Conservation (phyloP, 1,140 invertebrate species). For the Dendrolimus punctatus region DNA sequence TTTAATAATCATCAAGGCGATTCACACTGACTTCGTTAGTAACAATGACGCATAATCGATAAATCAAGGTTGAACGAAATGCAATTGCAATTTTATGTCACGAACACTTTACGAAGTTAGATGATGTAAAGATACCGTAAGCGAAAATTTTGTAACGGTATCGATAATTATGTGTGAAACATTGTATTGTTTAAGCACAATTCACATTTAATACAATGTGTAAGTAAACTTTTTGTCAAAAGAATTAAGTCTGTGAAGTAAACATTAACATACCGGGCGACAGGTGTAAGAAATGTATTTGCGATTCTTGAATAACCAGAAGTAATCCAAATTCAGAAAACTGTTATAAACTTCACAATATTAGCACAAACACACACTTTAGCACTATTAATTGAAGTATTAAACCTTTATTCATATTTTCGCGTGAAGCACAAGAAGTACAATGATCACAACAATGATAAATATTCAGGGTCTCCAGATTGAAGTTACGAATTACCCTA, state of each 20-base stretch:
- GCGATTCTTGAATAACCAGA: conserved; percentile 19
- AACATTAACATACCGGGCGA: conserved; percentile 47
- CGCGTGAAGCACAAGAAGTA: too few species aligned
- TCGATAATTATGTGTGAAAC: not conserved
- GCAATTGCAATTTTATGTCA: conserved; percentile 35
- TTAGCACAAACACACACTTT: not conserved
- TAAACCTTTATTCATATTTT: too few species aligned
- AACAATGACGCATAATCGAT: conserved; percentile 47
- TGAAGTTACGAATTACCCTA: too few species aligned
- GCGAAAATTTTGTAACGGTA: conserved; percentile 3
- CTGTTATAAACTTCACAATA: conserved; percentile 22
- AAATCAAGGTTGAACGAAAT: conserved; percentile 43
- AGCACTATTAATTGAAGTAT: too few species aligned
- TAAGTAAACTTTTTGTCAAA: not conserved
- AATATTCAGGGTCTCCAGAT: too few species aligned
- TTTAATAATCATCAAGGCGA: conserved; percentile 7
- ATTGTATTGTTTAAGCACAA: not conserved
- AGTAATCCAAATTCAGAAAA: conserved; percentile 12
- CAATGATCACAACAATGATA: too few species aligned
- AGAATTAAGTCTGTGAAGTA: conserved; percentile 13
- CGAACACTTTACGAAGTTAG: conserved; percentile 9
- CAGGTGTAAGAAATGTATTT: conserved; percentile 34
- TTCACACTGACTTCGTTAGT: conserved; percentile 7
- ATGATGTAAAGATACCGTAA: conserved; percentile 7
- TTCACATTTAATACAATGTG: conserved; percentile 2